phyloP scores from a whole-genome alignment of 2,888 invertebrate species.

The Brachyopa scutellaris region DNA sequence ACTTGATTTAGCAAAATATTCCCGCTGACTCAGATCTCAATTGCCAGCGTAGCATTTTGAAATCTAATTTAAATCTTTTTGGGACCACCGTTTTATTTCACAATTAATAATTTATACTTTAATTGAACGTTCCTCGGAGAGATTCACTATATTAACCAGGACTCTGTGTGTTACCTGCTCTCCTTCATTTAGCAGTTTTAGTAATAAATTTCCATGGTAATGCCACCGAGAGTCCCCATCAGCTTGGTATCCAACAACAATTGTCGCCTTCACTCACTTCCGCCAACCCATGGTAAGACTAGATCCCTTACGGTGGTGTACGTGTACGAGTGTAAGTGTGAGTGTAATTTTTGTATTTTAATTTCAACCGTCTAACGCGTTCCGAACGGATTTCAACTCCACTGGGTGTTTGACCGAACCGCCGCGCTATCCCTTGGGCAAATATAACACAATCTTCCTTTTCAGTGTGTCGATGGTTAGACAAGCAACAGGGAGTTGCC shows the following conservation, averaged over 20 bases:
- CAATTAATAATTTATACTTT: constrained; percentile 59
- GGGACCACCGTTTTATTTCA: constrained; percentile 42
- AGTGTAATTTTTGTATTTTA: constrained; percentile 6
- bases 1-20: constrained; percentile 27
- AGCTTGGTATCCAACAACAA: constrained; percentile 12
- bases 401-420: neutral
- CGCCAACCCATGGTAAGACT: neutral
- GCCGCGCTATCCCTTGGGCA: constrained; percentile 16
- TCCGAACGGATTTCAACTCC: neutral
- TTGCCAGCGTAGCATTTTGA: constrained; percentile 4
- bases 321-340: neutral
- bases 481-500: constrained; percentile 32
- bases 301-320: neutral
- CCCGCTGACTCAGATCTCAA: constrained; percentile 25
- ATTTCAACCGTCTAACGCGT: constrained; percentile 47
- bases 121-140: constrained; percentile 35
- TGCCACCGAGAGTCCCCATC: constrained; percentile 41
- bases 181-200: constrained; percentile 28
- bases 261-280: constrained; percentile 6
- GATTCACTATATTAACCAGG: neutral
- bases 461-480: neutral
- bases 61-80: constrained; percentile 29
- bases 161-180: constrained; percentile 21
- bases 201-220: constrained; percentile 53
- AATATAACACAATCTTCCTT: constrained; percentile 31